A percentile compares a stretch with the other conserved stretches of the same genome.
Conservation (phyloP, 2,113 vertebrate genomes). For the Seriola aureovittata region DNA sequence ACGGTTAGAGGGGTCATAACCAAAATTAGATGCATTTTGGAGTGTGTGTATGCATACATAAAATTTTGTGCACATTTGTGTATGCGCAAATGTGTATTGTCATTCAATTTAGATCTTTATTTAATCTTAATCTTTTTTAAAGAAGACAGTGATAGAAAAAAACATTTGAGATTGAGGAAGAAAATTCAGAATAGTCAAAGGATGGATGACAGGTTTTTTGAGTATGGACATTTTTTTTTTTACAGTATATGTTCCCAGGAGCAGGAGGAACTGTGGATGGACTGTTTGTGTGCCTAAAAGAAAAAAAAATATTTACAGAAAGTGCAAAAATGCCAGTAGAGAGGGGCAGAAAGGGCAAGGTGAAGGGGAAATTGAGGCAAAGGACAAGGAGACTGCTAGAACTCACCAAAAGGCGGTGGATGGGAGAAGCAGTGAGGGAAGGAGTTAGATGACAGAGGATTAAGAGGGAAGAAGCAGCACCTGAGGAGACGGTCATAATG, state of each 20-base stretch:
- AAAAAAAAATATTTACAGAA: not conserved
- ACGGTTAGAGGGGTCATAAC: conserved; percentile 39
- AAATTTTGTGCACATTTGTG: conserved; percentile 27
- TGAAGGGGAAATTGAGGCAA: conserved; percentile 29
- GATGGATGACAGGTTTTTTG: not conserved
- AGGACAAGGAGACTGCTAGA: conserved; percentile 18
- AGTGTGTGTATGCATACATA: conserved; percentile 12
- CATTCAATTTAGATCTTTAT: not conserved
- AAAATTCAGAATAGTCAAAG: not conserved
- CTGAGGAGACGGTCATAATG: conserved; percentile 30
- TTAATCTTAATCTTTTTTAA: not conserved
- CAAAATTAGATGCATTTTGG: conserved; percentile 56
- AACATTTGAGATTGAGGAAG: not conserved
- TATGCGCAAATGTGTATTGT: not conserved
- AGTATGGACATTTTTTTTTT: not conserved
- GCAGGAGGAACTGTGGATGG: not conserved
- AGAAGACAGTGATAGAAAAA: not conserved
- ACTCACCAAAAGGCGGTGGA: conserved; percentile 14
- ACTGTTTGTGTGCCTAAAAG: not conserved
- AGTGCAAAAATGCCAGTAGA: not conserved
- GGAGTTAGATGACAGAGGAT: conserved; percentile 49
- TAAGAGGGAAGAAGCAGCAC: conserved; percentile 54
- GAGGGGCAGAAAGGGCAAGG: conserved; percentile 9
- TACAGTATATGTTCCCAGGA: not conserved
- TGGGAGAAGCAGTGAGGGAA: conserved; percentile 1